Evolutionary conservation across 2,113 vertebrate species (phyloP).

Genomic region (Menidia beryllina): DNA sequence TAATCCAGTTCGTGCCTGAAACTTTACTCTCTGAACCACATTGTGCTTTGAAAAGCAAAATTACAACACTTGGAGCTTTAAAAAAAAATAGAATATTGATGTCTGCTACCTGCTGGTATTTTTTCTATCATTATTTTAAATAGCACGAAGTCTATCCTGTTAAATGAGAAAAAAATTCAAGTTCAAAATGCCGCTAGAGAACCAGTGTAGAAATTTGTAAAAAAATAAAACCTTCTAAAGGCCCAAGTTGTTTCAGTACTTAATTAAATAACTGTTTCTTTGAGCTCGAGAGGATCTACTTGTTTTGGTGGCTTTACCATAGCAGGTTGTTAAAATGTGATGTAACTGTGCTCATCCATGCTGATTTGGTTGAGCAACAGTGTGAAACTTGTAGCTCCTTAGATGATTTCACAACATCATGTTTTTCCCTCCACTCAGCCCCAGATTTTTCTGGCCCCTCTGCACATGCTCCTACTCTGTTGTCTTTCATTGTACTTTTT

Average conservation of each 20-base stretch:
- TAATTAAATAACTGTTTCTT: no score
- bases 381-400: slow-evolving; percentile 26
- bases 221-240: no score
- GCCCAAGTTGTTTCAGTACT: no score
- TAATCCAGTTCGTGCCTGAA: slow-evolving; percentile 41
- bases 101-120: slow-evolving; percentile 12
- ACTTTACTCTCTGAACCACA: slow-evolving; percentile 25
- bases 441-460: slow-evolving; percentile 47
- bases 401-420: slow-evolving; percentile 59
- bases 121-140: neutral
- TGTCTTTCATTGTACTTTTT: slow-evolving; percentile 20
- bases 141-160: neutral
- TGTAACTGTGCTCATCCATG: slow-evolving; percentile 14
- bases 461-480: neutral
- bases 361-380: slow-evolving; percentile 55
- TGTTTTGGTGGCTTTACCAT: slow-evolving; percentile 17
- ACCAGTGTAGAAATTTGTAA: no score
- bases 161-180: neutral
- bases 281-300: no score
- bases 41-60: slow-evolving; percentile 58
- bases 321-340: slow-evolving; percentile 29
- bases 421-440: slow-evolving; percentile 37
- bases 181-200: no score
- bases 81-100: slow-evolving; percentile 29
- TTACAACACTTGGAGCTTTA: slow-evolving; percentile 54